phyloP scores from a whole-genome alignment of 2,797 vertebrate genomes.

The Dendrocincla fuliginosa region DNA sequence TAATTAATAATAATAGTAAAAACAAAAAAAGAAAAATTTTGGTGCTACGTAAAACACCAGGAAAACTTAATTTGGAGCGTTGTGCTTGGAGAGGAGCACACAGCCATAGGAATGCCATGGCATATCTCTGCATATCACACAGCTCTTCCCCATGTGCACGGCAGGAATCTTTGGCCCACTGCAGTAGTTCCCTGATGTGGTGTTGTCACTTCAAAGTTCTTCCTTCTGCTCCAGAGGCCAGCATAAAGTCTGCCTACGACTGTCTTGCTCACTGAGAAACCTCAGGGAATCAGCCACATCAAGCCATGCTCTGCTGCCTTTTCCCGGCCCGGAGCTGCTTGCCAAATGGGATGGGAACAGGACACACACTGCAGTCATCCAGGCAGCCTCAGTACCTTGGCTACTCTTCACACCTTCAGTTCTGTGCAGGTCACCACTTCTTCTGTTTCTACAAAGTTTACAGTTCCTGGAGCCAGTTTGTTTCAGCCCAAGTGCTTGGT shows the following conservation, averaged over 20 bases:
- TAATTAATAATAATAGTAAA: not conserved
- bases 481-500: not conserved
- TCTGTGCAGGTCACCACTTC: not conserved
- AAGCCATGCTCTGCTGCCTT: fast-evolving
- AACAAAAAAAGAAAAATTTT: not conserved
- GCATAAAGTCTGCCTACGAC: not conserved
- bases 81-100: not conserved
- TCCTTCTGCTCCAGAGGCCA: not conserved
- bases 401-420: not conserved
- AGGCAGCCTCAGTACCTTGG: not conserved
- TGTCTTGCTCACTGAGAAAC: not conserved
- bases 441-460: not conserved
- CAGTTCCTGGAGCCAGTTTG: not conserved
- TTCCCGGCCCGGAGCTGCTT: not conserved
- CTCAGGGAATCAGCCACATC: not conserved
- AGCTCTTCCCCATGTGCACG: not conserved
- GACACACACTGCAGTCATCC: fast-evolving
- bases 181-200: not conserved
- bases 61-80: not conserved
- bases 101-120: fast-evolving
- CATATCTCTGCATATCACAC: fast-evolving
- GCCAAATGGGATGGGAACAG: not conserved
- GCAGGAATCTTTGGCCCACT: fast-evolving
- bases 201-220: not conserved
- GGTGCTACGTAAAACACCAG: not conserved